Base-by-base conservation (phyloP, 1,140 invertebrate genomes). In the Thaumetopoea pityocampa region DNA sequence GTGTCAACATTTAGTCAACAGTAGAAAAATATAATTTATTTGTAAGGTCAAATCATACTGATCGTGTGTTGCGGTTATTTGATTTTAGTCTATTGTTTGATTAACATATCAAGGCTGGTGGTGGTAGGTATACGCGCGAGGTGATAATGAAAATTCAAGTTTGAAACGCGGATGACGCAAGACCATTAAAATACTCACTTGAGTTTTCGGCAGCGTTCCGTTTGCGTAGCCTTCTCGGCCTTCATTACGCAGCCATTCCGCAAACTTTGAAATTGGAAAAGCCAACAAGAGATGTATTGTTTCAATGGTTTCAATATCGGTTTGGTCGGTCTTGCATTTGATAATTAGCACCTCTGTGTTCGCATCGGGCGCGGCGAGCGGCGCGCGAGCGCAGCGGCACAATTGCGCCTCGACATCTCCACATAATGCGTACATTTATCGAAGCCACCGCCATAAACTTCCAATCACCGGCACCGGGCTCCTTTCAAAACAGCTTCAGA, bases 141-240 rank as follows among this genome's bases (percentile, higher is more conserved):
- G 79, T 83, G 79, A 83, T 83, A 83, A 83, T 83, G 78, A 83
- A 83, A 83, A 79, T 79, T 83, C 79, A 83, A 83, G 79, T 83
- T 80, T 83, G 67, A 77, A 80, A 69, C 62, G 52, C 46, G 63
- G 70, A 80, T 83, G 79, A 80, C 76, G 79, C 79, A 83, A 83
- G 74, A 80, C 74, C 76, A 80, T 83, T 80, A 80, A 83, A 83
- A 78, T 78, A 79, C 78, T 68, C 64, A 67, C 67, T 70, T 69
- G 69, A 76, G 63, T 79, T 83, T 83, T 83, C 76, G 79, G 79
- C 79, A 71, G 71, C 74, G 61, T 72, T 76, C 61, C 77, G 71
- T 82, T 83, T 79, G 76, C 76, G 67, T 68, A 80, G 71, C 66
- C 65, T 62, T 60, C 64, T 66, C 58, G 76, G 78, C 76, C 79